Evolutionary conservation across 2,113 vertebrate species (phyloP), one percentile per base, ranked within the genome.

Genomic region (Motacilla tschutschensis): DNA sequence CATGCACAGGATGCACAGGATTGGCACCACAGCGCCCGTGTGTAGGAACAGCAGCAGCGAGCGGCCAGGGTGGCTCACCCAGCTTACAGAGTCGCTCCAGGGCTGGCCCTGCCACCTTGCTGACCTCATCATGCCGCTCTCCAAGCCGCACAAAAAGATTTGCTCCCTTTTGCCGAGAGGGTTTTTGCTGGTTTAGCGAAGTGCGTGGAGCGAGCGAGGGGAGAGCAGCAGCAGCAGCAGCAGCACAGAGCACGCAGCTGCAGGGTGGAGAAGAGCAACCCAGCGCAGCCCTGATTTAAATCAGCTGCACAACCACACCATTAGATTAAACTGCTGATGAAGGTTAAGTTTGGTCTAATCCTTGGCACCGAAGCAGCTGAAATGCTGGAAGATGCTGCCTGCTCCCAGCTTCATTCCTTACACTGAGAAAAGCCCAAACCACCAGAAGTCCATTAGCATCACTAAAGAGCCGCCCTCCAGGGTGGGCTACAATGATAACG

Each of bases 231-330:
- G 24, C 87, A 87, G 24, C 87, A 87, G 85, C 83, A 66, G 80
- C 83, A 71, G 75, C 51, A 43, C 38, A 48, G 80, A 88, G 71
- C 79, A 43, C 28, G 25, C 79, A 87, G 89, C 89, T 93, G 87
- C 82, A 70, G 92, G 89, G 89, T 12, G 10, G 81, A 72, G 75
- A 67, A 73, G 92, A 84, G 75, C 81, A 91, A 90, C 87, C 72
- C 81, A 62, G 79, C 9, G 59, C 92, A 79, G 64, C 25, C 3
- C 85, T 85, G 87, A 94, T 94, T 79, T 53, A 63, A 90, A 93
- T 94, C 91, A 89, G 85, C 76, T 85, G 85, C 91, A 87, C 79
- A 94, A 90, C 94, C 89, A 70, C 93, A 93, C 79, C 57, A 87
- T 77, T 87, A 94, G 92, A 93, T 94, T 63, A 63, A 94, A 85